phyloP scores from a whole-genome alignment of 2,888 invertebrate species.

The Orthonychiurus folsomi region DNA sequence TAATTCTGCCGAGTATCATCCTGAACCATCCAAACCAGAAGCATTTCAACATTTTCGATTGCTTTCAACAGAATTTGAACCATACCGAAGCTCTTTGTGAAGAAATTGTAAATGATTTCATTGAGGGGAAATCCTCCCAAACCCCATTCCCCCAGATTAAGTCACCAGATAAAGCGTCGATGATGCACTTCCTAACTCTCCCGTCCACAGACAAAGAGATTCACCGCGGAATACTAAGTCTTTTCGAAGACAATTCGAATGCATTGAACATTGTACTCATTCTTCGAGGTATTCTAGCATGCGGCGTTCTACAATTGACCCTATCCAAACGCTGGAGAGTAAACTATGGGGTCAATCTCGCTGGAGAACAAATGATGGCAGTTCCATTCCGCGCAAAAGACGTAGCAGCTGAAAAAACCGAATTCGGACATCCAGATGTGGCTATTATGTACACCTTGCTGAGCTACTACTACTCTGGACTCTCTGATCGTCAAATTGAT shows the following conservation, averaged over 20 bases:
- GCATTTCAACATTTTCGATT: slow-evolving; percentile 11
- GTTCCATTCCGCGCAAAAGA: slow-evolving; percentile 2
- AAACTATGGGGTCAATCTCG: neutral
- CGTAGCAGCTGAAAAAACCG: neutral
- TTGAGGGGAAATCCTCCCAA: slow-evolving; percentile 10
- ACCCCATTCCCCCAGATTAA: slow-evolving; percentile 14
- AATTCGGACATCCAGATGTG: slow-evolving; percentile 8
- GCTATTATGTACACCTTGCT: neutral
- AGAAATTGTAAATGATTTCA: slow-evolving; percentile 10
- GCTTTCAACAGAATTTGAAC: slow-evolving; percentile 6
- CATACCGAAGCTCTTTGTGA: neutral
- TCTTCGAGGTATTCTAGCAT: slow-evolving; percentile 23
- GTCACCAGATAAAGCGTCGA: neutral
- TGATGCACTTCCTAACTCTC: slow-evolving; percentile 16
- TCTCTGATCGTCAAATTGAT: neutral
- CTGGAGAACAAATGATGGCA: neutral
- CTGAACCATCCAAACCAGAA: slow-evolving; percentile 6
- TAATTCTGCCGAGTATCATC: too few species aligned
- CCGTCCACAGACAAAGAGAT: slow-evolving; percentile 9
- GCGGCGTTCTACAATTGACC: slow-evolving; percentile 19
- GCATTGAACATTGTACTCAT: too few species aligned
- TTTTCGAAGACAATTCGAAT: too few species aligned
- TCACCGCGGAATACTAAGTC: slow-evolving; percentile 16
- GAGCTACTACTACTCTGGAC: slow-evolving; percentile 8
- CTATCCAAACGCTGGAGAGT: slow-evolving; percentile 6